Evolutionary conservation across 1,140 invertebrate genomes (phyloP).

Genomic region (Drosophila lini): DNA sequence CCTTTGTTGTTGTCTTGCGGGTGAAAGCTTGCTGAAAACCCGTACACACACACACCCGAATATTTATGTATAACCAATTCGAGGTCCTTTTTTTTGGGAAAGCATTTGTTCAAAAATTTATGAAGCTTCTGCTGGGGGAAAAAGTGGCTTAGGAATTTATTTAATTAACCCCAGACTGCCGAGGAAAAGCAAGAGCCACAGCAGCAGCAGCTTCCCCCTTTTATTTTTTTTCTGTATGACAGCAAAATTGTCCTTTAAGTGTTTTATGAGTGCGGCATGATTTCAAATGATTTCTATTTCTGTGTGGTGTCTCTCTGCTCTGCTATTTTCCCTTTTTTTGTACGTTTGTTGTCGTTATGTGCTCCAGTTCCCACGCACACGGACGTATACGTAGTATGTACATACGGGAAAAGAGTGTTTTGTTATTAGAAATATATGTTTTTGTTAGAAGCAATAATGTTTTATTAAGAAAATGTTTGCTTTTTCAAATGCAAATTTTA

Average conservation of each 20-base stretch:
- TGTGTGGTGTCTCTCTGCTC: constrained; percentile 38
- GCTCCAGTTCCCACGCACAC: constrained; percentile 63
- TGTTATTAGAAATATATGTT: neutral
- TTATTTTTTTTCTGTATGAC: constrained; percentile 33
- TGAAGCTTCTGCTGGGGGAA: constrained; percentile 33
- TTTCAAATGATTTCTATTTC: constrained; percentile 58
- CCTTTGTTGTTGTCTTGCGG: constrained; percentile 42
- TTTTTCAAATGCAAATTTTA: neutral
- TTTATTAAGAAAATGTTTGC: neutral
- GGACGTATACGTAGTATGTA: constrained; percentile 22
- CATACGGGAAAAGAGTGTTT: constrained; percentile 3
- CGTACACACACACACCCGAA: constrained; percentile 42
- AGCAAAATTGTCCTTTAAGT: constrained; percentile 72
- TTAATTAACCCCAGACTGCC: constrained; percentile 73
- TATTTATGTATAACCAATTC: constrained; percentile 77
- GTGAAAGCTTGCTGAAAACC: constrained; percentile 63
- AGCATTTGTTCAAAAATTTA: constrained; percentile 62
- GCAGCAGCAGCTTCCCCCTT: constrained; percentile 18
- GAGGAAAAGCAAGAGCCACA: constrained; percentile 41
- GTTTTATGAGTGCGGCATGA: constrained; percentile 74
- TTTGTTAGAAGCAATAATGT: neutral
- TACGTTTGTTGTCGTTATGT: constrained; percentile 51
- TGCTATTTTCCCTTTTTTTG: constrained; percentile 12
- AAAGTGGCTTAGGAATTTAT: constrained; percentile 64
- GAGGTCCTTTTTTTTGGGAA: constrained; percentile 21